Evolutionary conservation across 2,113 vertebrate species (phyloP).

Genomic region (Martes martes): DNA sequence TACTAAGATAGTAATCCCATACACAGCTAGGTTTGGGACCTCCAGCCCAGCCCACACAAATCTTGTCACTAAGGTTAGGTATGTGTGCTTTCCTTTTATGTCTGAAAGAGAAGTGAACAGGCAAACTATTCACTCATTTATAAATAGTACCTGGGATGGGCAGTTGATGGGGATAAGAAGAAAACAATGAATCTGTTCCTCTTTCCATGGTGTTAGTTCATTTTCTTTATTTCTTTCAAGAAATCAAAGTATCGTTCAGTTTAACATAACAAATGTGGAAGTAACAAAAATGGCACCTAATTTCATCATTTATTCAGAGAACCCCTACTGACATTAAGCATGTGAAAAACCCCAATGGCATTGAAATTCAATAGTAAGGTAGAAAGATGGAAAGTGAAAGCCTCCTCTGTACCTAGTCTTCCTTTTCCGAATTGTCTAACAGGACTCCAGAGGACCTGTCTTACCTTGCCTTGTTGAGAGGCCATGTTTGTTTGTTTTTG

Average conservation of each 20-base stretch:
- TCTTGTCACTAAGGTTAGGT: neutral
- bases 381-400: neutral
- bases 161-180: neutral
- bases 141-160: neutral
- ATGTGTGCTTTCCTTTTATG: neutral
- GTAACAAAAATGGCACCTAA: neutral
- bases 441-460: neutral
- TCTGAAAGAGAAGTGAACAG: neutral
- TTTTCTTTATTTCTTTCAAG: neutral
- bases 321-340: neutral
- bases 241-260: neutral
- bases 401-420: neutral
- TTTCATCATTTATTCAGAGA: neutral
- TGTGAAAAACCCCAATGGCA: neutral
- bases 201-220: neutral
- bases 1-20: neutral
- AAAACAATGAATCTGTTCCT: neutral
- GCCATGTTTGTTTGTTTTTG: neutral
- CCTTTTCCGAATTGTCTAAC: neutral
- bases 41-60: neutral
- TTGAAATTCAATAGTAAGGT: neutral
- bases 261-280: neutral
- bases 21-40: neutral
- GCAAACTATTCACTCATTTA: neutral
- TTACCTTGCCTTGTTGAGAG: neutral